phyloP scores from a whole-genome alignment of 2,888 invertebrate genomes.

The Temnothorax unifasciatus region DNA sequence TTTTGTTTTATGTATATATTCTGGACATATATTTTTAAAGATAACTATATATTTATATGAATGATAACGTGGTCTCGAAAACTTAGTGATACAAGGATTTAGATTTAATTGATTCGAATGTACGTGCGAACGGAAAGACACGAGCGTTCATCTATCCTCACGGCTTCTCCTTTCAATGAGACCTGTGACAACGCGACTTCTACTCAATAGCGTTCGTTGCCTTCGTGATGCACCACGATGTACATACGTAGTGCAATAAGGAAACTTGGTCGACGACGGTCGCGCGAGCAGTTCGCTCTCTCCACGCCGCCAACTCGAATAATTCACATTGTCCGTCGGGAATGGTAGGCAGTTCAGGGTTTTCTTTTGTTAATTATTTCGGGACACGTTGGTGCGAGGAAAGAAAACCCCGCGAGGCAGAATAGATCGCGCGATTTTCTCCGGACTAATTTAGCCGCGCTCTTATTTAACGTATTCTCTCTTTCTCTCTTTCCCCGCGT shows the following conservation, averaged over 20 bases:
- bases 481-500: constrained; percentile 45
- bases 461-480: constrained; percentile 61
- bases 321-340: constrained; percentile 86
- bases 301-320: constrained; percentile 85
- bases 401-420: constrained; percentile 84
- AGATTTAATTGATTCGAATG: neutral
- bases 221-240: constrained; percentile 58
- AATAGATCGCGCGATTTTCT: constrained; percentile 85
- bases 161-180: constrained; percentile 69
- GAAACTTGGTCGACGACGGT: constrained; percentile 62
- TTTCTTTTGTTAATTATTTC: constrained; percentile 86
- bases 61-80: neutral
- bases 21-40: neutral
- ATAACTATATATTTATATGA: neutral
- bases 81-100: neutral
- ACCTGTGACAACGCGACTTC: constrained; percentile 63
- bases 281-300: constrained; percentile 74
- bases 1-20: neutral
- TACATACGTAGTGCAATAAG: constrained; percentile 55
- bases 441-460: constrained; percentile 83
- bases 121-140: neutral
- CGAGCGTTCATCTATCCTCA: neutral
- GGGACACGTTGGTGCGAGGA: constrained; percentile 83
- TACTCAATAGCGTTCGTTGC: constrained; percentile 70
- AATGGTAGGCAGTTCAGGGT: constrained; percentile 82